Percentiles rank a stretch among this genome's conserved stretches.
Evolutionary conservation across 2,797 vertebrate genomes (phyloP).

Genomic region (Rhinichthys osculus): DNA sequence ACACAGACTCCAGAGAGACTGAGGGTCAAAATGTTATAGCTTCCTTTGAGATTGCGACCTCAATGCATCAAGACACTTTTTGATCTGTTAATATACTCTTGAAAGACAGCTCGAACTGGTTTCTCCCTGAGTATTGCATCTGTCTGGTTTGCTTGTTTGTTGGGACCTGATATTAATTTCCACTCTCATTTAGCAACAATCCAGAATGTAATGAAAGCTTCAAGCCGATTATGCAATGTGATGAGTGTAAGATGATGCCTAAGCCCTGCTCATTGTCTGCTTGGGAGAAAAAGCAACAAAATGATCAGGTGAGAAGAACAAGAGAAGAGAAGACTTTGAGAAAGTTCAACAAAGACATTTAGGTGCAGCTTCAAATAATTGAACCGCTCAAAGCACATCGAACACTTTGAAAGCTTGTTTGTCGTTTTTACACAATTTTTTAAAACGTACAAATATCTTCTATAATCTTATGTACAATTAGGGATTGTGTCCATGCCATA

Average conservation of each 20-base stretch:
- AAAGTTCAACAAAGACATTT: constrained; percentile 33
- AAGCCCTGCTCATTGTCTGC: constrained; percentile 47
- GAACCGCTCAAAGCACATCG: constrained; percentile 10
- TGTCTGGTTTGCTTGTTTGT: constrained; percentile 25
- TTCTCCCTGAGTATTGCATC: constrained; percentile 14
- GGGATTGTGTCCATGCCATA: not conserved
- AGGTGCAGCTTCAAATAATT: constrained; percentile 38
- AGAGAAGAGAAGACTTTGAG: constrained; percentile 17
- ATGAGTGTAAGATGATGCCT: constrained; percentile 50
- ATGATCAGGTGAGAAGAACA: constrained; percentile 43
- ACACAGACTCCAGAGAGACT: constrained; percentile 12
- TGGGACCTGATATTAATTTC: constrained; percentile 41
- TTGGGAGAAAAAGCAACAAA: constrained; percentile 34
- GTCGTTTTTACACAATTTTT: not conserved
- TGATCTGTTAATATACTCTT: constrained; percentile 6
- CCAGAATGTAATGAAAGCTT: constrained; percentile 42
- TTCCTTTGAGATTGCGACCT: constrained; percentile 17
- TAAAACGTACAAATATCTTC: fast-evolving
- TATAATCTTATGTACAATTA: not conserved
- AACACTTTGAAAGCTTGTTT: constrained; percentile 7
- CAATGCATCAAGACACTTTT: not conserved
- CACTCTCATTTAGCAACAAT: constrained; percentile 47
- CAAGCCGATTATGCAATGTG: constrained; percentile 26
- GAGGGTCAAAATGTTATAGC: constrained; percentile 19
- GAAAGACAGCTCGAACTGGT: constrained; percentile 8